phyloP scores from a whole-genome alignment of 2,113 vertebrate species.

The Plecturocebus donacophilus region DNA sequence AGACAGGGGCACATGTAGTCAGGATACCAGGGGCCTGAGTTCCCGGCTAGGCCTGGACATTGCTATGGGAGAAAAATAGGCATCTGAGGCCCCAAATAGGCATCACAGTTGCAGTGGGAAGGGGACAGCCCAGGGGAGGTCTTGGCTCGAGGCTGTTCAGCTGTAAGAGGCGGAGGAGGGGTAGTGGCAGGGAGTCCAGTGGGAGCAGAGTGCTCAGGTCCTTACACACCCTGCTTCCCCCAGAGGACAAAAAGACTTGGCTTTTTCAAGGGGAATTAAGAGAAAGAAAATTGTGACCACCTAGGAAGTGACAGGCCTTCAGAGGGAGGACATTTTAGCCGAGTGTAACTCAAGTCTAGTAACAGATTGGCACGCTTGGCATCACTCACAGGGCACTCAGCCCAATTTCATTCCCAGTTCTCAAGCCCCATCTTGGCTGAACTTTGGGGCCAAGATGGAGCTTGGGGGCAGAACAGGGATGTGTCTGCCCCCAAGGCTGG shows the following conservation, averaged over 20 bases:
- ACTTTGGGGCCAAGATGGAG: neutral
- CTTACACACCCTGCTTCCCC: neutral
- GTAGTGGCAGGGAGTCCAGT: neutral
- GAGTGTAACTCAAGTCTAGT: neutral
- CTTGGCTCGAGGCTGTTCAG: neutral
- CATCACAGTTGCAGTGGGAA: neutral
- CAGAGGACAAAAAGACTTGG: neutral
- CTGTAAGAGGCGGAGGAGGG: neutral
- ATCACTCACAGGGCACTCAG: neutral
- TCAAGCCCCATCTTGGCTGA: neutral
- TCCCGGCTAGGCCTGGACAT: conserved; percentile 14
- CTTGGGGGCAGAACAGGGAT: neutral
- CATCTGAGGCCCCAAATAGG: neutral
- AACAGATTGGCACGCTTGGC: neutral
- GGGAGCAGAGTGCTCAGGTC: neutral
- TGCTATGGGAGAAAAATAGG: neutral
- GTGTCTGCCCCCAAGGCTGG: neutral
- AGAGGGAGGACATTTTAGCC: neutral
- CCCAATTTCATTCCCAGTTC: neutral
- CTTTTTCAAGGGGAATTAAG: neutral
- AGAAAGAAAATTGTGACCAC: neutral
- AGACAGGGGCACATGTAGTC: neutral
- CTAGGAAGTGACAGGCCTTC: neutral
- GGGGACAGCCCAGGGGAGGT: neutral
- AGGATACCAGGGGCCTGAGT: neutral